phyloP scores from a whole-genome alignment of 2,888 invertebrate species.

The Mesochorus sp. region DNA sequence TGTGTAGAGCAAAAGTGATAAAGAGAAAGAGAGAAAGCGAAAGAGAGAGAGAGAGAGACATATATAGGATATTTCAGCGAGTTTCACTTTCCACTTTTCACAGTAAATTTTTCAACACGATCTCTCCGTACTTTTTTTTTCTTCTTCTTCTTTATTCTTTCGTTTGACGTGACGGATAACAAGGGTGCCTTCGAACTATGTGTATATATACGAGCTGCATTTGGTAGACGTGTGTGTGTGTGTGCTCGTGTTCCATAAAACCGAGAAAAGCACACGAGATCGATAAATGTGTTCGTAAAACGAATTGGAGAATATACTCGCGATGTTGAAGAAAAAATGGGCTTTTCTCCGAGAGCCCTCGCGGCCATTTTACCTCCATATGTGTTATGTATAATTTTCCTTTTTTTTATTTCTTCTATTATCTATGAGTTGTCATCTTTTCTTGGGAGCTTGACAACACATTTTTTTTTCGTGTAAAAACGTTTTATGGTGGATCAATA shows the following conservation, averaged over 20 bases:
- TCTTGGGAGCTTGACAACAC: too few relatives aligned
- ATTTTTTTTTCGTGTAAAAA: too few relatives aligned
- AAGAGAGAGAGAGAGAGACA: background rate
- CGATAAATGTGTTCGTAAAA: slow-evolving; percentile 38
- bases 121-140: background rate
- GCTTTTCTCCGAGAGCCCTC: background rate
- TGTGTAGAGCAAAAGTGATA: too few relatives aligned
- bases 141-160: background rate
- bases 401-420: background rate
- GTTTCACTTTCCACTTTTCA: slow-evolving; percentile 14
- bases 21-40: slow-evolving; percentile 5
- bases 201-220: background rate
- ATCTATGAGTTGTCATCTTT: too few relatives aligned
- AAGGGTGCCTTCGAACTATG: background rate
- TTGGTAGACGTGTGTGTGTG: slow-evolving; percentile 12
- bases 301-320: slow-evolving; percentile 16
- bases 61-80: background rate
- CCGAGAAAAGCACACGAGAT: slow-evolving; percentile 42
- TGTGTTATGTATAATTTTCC: too few relatives aligned
- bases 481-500: too few relatives aligned
- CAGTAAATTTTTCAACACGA: background rate
- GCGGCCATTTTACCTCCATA: background rate
- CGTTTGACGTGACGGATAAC: slow-evolving; percentile 27
- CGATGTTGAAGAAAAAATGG: slow-evolving; percentile 2
- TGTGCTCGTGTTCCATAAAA: too few relatives aligned